Evolutionary conservation across 2,888 invertebrate species (phyloP), one percentile per base, ranked within the genome.

Genomic region (Congeria kusceri): DNA sequence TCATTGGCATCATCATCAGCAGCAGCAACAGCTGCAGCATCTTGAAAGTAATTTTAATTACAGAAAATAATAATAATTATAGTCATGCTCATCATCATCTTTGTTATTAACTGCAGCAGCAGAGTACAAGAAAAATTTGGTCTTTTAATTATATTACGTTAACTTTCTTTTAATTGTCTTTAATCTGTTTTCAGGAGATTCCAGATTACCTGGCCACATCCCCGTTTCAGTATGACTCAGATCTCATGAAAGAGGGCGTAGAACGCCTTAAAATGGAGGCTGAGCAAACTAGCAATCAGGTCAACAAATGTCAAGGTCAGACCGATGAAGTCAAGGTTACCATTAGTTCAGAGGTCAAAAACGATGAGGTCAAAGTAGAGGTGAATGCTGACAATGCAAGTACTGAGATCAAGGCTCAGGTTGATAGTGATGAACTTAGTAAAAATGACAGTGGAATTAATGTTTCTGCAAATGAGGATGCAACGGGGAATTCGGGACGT

Each of bases 151-250:
- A n/a, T n/a, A n/a, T n/a, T n/a, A n/a, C n/a, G n/a, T n/a, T n/a
- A n/a, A n/a, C n/a, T n/a, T n/a, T n/a, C n/a, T n/a, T 39, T 39
- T 15, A 39, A 39, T 15, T 39, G 3, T 39, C 13, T 66, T 58
- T 47, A 23, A 53, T 53, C n/a, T 28, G 7, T 64, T 67, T 86
- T 25, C 70, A 88, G 84, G 84, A 92, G 88, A 86, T 94, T 88
- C 97, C 98, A 1, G 96, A 96, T 47, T 97, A 98, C 93, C 95
- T 99, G 88, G 98, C 99, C 72, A 99, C 99, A 27, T 98, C 98
- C 4, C 99, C 99, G 18, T 96, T 99, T 87, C 98, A 98, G 3
- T 87, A 90, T 4, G 73, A 86, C 18, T 82, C 86, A 5, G 87
- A 88, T 18, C 78, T 91, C 23, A 91, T 92, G 88, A 79, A 87